Percentiles rank a stretch among this genome's conserved stretches.
Evolutionary conservation across 2,797 vertebrate genomes (phyloP).

Genomic region (Periparus ater): DNA sequence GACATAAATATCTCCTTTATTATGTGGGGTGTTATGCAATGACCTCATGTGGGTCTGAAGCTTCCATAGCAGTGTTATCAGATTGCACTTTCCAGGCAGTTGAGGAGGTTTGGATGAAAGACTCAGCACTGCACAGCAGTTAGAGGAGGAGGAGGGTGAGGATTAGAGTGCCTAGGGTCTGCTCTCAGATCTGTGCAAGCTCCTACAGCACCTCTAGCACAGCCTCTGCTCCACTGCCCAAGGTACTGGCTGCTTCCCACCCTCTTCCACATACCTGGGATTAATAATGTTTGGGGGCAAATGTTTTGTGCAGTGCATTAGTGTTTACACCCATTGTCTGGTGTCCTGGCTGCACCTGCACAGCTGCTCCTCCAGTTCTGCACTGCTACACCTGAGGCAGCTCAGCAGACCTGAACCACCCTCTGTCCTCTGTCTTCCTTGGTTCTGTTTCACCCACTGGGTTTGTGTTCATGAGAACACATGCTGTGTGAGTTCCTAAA

Average conservation of each 20-base stretch:
- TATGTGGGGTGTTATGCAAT: not conserved
- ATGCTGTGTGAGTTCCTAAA: not conserved
- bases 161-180: not conserved
- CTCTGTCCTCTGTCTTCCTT: not conserved
- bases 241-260: not conserved
- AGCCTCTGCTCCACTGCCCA: not conserved
- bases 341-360: not conserved
- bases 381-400: not conserved
- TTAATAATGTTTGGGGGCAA: not conserved
- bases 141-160: not conserved
- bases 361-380: not conserved
- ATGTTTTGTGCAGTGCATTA: not conserved
- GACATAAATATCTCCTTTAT: conserved; percentile 45
- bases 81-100: not conserved
- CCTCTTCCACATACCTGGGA: not conserved
- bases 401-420: not conserved
- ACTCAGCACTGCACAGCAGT: not conserved
- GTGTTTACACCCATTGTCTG: not conserved
- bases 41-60: not conserved
- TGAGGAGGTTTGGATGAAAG: not conserved
- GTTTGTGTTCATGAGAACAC: not conserved
- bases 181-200: not conserved
- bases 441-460: not conserved
- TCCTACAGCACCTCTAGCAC: not conserved
- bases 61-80: not conserved